Percentiles rank a stretch among this genome's conserved stretches.
Conservation (phyloP, 2,797 vertebrate genomes). For the Tapirus indicus region DNA sequence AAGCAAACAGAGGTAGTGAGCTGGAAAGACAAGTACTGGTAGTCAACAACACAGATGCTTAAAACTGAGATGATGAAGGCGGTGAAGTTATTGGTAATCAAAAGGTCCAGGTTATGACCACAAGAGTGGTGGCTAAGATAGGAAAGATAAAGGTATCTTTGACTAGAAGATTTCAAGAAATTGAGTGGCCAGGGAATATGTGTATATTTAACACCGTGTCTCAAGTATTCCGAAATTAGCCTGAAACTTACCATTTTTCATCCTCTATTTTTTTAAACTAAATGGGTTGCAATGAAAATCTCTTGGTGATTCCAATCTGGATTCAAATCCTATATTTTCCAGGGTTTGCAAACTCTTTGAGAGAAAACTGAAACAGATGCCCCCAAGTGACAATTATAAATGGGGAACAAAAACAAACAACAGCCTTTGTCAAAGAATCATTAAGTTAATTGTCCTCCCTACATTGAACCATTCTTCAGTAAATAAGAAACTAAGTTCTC, state of each 20-base stretch:
- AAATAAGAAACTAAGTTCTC: constrained; percentile 43
- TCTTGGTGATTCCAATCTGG: background rate
- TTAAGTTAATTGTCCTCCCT: background rate
- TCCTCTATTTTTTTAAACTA: background rate
- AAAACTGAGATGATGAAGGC: background rate
- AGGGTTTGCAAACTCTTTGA: background rate
- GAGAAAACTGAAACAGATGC: constrained; percentile 25
- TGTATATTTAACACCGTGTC: background rate
- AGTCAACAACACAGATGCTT: background rate
- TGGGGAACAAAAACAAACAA: background rate
- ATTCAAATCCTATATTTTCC: background rate
- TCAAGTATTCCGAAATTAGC: background rate
- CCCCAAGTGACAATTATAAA: constrained; percentile 37
- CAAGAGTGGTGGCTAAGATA: background rate
- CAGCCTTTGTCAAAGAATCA: background rate
- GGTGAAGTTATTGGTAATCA: background rate
- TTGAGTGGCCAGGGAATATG: background rate
- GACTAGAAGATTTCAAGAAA: constrained; percentile 17
- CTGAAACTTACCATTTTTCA: background rate
- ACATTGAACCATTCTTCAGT: background rate
- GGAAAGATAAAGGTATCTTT: background rate
- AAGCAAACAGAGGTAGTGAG: background rate
- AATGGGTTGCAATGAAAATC: background rate
- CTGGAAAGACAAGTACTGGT: background rate
- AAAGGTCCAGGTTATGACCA: background rate